phyloP scores from a whole-genome alignment of 2,113 vertebrate species.

The Ascaphus truei region DNA sequence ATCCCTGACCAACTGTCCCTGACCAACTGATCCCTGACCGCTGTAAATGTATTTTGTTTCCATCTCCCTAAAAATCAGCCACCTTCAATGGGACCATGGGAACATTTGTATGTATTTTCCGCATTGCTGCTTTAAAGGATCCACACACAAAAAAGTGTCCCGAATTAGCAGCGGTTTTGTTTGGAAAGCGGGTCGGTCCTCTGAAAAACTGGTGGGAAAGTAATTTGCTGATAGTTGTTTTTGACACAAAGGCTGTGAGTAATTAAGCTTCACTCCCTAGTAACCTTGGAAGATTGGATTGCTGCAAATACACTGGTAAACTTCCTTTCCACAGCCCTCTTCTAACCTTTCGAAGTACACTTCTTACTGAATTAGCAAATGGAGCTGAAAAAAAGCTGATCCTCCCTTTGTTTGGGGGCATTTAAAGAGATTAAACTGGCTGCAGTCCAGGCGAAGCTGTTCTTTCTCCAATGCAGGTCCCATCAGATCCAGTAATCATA shows the following conservation, averaged over 20 bases:
- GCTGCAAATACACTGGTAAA: not conserved
- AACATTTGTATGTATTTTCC: too few relatives aligned
- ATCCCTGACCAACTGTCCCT: too few relatives aligned
- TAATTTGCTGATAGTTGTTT: not conserved
- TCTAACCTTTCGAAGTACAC: not conserved
- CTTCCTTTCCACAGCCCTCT: not conserved
- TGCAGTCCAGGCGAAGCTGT: not conserved
- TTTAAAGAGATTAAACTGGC: constrained; percentile 30
- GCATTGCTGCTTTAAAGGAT: too few relatives aligned
- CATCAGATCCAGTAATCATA: not conserved
- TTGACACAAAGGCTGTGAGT: not conserved
- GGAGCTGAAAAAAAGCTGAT: constrained; percentile 20
- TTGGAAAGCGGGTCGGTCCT: too few relatives aligned
- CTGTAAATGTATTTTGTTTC: too few relatives aligned
- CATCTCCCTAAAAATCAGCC: too few relatives aligned
- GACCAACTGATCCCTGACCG: too few relatives aligned
- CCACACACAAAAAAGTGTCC: too few relatives aligned
- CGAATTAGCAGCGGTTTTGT: too few relatives aligned
- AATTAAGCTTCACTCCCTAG: not conserved
- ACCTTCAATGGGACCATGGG: too few relatives aligned
- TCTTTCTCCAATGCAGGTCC: not conserved
- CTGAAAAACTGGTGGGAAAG: not conserved
- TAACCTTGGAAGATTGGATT: not conserved
- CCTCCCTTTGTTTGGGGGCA: constrained; percentile 17
- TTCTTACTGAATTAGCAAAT: constrained; percentile 24